Base-by-base conservation (phyloP, 2,113 vertebrate genomes). In the Dascyllus trimaculatus region DNA sequence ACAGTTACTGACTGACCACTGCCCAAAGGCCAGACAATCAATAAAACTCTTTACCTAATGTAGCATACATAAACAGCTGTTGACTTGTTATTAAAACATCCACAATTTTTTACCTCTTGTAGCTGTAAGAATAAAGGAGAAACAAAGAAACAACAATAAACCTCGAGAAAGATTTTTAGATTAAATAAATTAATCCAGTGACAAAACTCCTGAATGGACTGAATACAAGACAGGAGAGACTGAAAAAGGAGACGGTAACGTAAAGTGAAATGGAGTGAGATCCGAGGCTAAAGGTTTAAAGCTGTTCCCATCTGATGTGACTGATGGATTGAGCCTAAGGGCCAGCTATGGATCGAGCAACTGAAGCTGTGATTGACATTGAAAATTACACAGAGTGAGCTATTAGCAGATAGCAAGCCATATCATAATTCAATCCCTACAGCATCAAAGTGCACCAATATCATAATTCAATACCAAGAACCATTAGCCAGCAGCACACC, bases 391-490 rank as follows among this genome's bases (percentile, higher is more conserved):
- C 83, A 81, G 84, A 81, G 79, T 86, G 89, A 89, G 90, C 92
- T 92, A 91, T 92, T 91, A 93, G 87, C 91, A 91, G 91, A 93
- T 92, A 92, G 86, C 74, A 71, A 87, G 73, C 61, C 86, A 88
- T 85, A 93, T 93, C 93, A 92, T 92, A 93, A 93, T 92, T 93
- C 92, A 92, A 91, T 92, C 88, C 85, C 75, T 78, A 75, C 75
- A 61, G 83, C 90, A 84, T 91, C 89, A 93, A 91, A 92, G 90
- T 90, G 85, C 88, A 88, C 88, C 91, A 90, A 93, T 93, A 93
- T 93, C 91, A 93, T 90, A 92, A 93, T 91, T 93, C 93, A 94
- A 92, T 93, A 93, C 91, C 45, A 73, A 82, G 88, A 87, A 86
- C 89, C 89, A 93, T 92, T 92, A 93, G 89, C 78, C 85, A 53